Evolutionary conservation across 1,140 invertebrate species (phyloP), one percentile per base, ranked within the genome.

Genomic region (Gonioctena quinquepunctata): DNA sequence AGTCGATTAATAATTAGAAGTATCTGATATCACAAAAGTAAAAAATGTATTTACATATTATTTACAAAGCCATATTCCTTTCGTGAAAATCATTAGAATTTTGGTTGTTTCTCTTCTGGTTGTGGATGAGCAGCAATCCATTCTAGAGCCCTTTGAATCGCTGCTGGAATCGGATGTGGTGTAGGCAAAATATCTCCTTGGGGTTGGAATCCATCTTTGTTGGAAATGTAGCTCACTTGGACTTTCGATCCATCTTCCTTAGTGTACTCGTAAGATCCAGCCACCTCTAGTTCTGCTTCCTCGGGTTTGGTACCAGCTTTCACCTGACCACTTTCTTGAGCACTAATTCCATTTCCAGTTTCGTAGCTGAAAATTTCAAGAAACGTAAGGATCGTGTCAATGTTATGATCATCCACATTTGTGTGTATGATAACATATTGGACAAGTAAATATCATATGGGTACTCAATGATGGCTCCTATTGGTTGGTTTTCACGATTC

Each of bases 141-240:
- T 57, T 74, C 70, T 7, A 74, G 57, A 69, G 90, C 86, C 69
- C 86, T 87, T 71, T 86, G 86, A 65, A 92, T 92, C 1, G 89
- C 90, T 62, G 85, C 86, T 6, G 91, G 91, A 42, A 92, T 88
- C 18, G 91, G 90, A 0, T 91, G 91, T 2, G 91, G 86, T 1
- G 91, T 92, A 18, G 90, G 90, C 0, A 91, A 79, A 71, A 90
- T 88, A 22, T 85, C 86, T 11, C 90, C 90, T 50, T 85, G 83
- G 3, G 90, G 89, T 70, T 89, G 87, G 76, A 89, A 90, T 3
- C 88, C 90, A 56, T 89, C 89, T 75, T 92, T 89, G 77, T 92
- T 90, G 59, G 87, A 74, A 13, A 84, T 79, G 56, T 87, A 87
- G 48, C 73, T 76, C 1, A 87, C 77, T 25, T 76, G 68, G 4